Conservation (phyloP, 1,140 invertebrate genomes). For the Drosophila aff. region DNA sequence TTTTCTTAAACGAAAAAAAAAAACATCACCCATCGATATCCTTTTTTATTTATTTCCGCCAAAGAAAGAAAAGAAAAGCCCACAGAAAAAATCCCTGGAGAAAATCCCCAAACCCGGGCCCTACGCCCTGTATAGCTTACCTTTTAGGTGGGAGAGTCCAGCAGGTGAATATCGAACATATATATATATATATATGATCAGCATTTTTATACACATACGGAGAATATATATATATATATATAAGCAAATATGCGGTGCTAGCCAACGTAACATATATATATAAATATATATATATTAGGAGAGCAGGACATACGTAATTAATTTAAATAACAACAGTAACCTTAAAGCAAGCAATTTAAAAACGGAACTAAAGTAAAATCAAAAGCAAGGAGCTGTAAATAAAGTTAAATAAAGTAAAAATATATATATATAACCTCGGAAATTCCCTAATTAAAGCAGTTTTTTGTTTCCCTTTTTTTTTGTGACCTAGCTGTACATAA, state of each 20-base stretch:
- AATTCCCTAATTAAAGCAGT: slow-evolving; percentile 11
- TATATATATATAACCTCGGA: slow-evolving; percentile 46
- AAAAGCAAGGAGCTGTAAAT: slow-evolving; percentile 50
- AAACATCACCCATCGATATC: slow-evolving; percentile 57
- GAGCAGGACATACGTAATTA: slow-evolving; percentile 76
- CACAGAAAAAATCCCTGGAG: slow-evolving; percentile 35
- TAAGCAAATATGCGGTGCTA: slow-evolving; percentile 73
- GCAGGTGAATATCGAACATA: slow-evolving; percentile 7
- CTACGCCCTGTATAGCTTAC: slow-evolving; percentile 34
- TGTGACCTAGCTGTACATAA: slow-evolving; percentile 29
- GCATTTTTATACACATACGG: slow-evolving; percentile 56
- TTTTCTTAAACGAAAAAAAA: slow-evolving; percentile 76
- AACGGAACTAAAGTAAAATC: slow-evolving; percentile 22
- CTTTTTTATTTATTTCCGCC: slow-evolving; percentile 51
- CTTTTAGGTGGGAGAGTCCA: slow-evolving; percentile 8
- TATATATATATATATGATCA: slow-evolving; percentile 34
- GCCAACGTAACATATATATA: slow-evolving; percentile 55
- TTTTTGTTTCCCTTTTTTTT: slow-evolving; percentile 34
- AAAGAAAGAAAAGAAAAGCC: slow-evolving; percentile 23
- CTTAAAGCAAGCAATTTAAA: slow-evolving; percentile 8
- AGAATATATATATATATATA: slow-evolving; percentile 28
- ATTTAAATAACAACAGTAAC: slow-evolving; percentile 54
- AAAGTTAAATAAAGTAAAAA: slow-evolving; percentile 2
- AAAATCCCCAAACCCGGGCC: neutral
- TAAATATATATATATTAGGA: slow-evolving; percentile 32